phyloP scores from a whole-genome alignment of 2,797 vertebrate species.

The Pseudocheirus occidentalis region DNA sequence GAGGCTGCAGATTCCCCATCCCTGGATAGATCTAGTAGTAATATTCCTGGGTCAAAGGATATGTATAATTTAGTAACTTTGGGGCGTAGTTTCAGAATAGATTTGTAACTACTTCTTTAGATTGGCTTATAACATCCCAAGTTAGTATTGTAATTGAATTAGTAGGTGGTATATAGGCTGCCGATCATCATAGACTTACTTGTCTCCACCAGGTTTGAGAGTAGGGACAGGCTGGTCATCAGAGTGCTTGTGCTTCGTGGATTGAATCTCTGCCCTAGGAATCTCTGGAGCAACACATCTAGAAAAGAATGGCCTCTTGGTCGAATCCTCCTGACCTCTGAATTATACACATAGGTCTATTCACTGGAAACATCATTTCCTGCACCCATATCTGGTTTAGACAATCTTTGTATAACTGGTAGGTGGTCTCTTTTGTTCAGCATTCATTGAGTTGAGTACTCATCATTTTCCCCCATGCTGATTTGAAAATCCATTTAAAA shows the following conservation, averaged over 20 bases:
- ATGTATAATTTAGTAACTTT: neutral
- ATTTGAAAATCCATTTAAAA: neutral
- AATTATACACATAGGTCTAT: neutral
- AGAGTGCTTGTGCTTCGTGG: too few relatives aligned
- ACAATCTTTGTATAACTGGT: neutral
- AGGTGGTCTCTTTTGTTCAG: neutral
- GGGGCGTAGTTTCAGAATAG: neutral
- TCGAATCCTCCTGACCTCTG: neutral
- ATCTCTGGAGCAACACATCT: too few relatives aligned
- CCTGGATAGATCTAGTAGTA: neutral
- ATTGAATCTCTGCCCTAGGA: too few relatives aligned
- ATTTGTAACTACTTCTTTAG: neutral
- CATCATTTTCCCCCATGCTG: neutral
- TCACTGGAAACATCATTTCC: neutral
- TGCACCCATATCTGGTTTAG: neutral
- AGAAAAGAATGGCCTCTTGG: neutral
- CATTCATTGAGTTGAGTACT: neutral
- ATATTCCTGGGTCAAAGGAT: neutral
- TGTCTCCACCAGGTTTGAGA: too few relatives aligned
- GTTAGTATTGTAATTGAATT: neutral
- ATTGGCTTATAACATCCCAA: neutral
- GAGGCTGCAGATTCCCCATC: too few relatives aligned
- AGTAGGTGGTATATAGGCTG: neutral
- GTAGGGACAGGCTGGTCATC: too few relatives aligned
- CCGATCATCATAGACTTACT: too few relatives aligned